phyloP scores from a whole-genome alignment of 2,888 invertebrate species.

The Cyaniris semiargus region DNA sequence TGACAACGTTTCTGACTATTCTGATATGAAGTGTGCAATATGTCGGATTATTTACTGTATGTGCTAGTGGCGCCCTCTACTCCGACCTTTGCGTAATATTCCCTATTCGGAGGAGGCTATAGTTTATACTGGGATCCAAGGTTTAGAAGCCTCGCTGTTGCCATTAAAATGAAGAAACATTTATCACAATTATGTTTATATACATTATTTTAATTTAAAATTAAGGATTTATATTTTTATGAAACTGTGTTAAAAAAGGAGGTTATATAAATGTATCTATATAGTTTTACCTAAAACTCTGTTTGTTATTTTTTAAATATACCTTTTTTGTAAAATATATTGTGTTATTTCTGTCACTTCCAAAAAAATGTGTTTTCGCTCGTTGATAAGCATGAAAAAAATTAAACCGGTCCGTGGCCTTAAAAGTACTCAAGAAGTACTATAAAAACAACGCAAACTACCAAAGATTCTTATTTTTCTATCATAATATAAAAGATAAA shows the following conservation, averaged over 20 bases:
- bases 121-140: background rate
- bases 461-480: too few species aligned
- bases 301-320: slow-evolving; percentile 7
- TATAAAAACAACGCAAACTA: too few species aligned
- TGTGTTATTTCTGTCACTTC: background rate
- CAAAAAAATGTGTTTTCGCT: background rate
- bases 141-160: background rate
- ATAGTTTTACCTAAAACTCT: background rate
- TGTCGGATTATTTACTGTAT: too few species aligned
- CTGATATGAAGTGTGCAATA: too few species aligned
- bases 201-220: background rate
- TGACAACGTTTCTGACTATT: too few species aligned
- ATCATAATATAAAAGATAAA: too few species aligned
- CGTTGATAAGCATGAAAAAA: background rate
- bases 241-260: background rate
- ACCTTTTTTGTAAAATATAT: background rate
- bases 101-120: background rate
- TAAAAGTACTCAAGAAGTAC: too few species aligned
- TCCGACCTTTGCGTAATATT: too few species aligned
- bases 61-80: too few species aligned
- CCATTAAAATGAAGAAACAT: background rate
- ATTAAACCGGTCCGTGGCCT: too few species aligned
- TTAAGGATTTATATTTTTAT: slow-evolving; percentile 7
- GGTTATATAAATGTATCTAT: background rate
- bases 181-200: background rate